phyloP scores from a whole-genome alignment of 2,113 vertebrate species.

The Engraulis encrasicolus region DNA sequence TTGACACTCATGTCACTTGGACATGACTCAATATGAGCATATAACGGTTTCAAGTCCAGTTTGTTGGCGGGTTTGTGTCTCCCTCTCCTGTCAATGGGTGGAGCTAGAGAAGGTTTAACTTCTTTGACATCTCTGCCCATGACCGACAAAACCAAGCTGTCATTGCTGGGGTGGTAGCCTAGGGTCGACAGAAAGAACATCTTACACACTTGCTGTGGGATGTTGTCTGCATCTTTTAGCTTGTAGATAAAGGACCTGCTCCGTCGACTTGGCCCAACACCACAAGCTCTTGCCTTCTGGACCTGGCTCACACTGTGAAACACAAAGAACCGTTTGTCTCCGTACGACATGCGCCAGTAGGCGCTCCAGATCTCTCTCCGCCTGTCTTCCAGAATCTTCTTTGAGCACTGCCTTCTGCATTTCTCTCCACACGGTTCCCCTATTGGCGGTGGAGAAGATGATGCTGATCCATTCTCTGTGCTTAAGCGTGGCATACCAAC shows the following conservation, averaged over 20 bases:
- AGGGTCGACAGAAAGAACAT: conserved; percentile 20
- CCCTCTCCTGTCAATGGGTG: too few species aligned
- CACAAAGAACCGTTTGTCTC: conserved; percentile 8
- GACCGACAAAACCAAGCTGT: background rate
- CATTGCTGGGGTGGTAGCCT: conserved; percentile 7
- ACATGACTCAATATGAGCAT: too few species aligned
- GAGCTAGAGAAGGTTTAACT: too few species aligned
- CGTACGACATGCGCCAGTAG: background rate
- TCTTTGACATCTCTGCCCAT: too few species aligned
- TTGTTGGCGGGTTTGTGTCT: too few species aligned
- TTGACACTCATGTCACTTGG: conserved; percentile 20
- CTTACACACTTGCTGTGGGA: conserved; percentile 25
- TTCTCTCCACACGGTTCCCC: too few species aligned
- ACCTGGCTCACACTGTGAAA: background rate
- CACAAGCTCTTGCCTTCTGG: too few species aligned
- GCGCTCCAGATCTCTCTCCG: background rate
- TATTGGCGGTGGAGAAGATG: too few species aligned
- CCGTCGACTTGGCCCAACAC: background rate
- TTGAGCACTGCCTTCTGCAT: background rate
- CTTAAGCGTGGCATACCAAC: too few species aligned
- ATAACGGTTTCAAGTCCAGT: too few species aligned
- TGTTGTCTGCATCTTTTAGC: background rate
- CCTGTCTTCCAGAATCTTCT: background rate
- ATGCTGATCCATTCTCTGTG: too few species aligned
- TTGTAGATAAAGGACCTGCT: conserved; percentile 15